Base-by-base conservation (phyloP, 2,113 vertebrate species). In the Ciconia boyciana region DNA sequence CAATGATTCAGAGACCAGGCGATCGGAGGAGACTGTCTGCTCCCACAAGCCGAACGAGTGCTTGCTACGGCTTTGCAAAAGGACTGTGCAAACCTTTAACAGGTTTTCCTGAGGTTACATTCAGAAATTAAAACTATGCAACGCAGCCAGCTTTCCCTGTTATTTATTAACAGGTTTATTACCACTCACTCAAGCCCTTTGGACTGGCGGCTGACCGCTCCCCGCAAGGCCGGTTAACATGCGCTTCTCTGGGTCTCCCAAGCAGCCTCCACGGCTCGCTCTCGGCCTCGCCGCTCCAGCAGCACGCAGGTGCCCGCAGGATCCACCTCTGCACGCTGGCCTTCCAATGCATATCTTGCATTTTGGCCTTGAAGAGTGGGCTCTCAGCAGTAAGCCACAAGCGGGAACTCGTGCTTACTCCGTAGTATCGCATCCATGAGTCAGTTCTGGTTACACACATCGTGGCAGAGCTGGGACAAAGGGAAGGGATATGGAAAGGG, bases 121-220 rank as follows among this genome's bases (percentile, higher is more conserved):
- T 49, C 46, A 43, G 66, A 83, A 92, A 94, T 13, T 43, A 89
- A 60, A 89, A 83, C 74, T 46, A 36, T 6, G 44, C 49, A 69
- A 89, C 0, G 0, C 39, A 83, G 58, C 21, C 77, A 91, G 62
- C 46, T 41, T 49, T 58, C 29, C 25, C 36, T 64, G 93, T 96
- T 95, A 96, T 39, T 96, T 76, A 97, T 97, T 97, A 97, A 97
- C 93, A 8, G 6, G 22, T 79, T 96, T 93, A 87, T 84, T 91
- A 55, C 71, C 75, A 70, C 87, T 74, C 68, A 2, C 36, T 87
- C 34, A 5, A 95, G 95, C 76, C 89, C 95, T 97, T 97, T 90
- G 94, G 93, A 96, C 95, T 44, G 64, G 51, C 7, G 0, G 12
- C 75, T 69, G 75, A 68, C 4, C 0, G 2, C 88, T 92, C 79